Evolutionary conservation across 2,113 vertebrate species (phyloP), one percentile per base, ranked within the genome.

Genomic region (Mastomys coucha): DNA sequence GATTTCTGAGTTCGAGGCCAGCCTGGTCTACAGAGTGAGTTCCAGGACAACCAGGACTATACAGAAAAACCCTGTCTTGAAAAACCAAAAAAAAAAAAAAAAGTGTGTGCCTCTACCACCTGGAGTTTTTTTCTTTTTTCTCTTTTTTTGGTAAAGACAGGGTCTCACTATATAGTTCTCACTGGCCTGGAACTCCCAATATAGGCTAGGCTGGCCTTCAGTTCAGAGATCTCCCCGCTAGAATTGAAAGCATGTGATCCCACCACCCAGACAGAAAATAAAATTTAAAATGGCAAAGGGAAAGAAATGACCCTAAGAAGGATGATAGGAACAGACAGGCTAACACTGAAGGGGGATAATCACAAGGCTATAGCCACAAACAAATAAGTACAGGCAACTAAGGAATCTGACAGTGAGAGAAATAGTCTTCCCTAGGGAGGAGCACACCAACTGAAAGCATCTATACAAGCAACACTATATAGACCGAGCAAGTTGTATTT

Each of bases 211-310:
- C 11, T 82, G 36, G 53, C 78, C 53, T 58, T 56, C 33, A 58
- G 36, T 53, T 82, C 31, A 81, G 49, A 56, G 77, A 19, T 42
- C 51, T 80, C 17, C 49, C 17, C 22, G 22, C 56, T 82, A 22
- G 28, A 11, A 56, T 2, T 80, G n/a, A 93, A 91, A 89, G n/a
- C 16, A 67, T 49, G 60, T 7, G 82, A 22, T 9, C 33, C 36
- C 53, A 56, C n/a, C 33, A 60, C 36, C 31, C 36, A 20, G 20
- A 17, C 58, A 69, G 72, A 85, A 93, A 72, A 86, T 89, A 67
- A 6, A 76, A 91, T 73, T 91, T 75, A 81, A 81, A 92, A 93
- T 80, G 91, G 78, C 63, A 70, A 49, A 88, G 9, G 31, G n/a
- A 86, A 7, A 91, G 33, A 91, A 91, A 87, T 53, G 9, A 26